phyloP scores from a whole-genome alignment of 2,888 invertebrate genomes.

The Nineta flava region DNA sequence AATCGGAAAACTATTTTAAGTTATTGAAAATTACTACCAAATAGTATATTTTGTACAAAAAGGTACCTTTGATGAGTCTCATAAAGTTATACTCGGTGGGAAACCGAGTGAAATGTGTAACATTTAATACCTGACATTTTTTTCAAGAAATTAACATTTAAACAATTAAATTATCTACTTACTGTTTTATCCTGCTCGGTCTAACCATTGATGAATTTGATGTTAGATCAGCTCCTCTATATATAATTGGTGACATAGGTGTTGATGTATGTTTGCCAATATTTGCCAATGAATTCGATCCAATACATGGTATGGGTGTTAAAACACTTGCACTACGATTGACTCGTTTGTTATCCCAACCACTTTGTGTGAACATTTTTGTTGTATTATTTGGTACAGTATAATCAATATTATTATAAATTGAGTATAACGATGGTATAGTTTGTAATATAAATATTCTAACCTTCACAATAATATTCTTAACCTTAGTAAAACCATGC shows the following conservation, averaged over 20 bases:
- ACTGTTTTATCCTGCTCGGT: not conserved
- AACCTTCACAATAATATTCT: slow-evolving; percentile 1
- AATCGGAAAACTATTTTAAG: too few species aligned
- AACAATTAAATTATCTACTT: too few species aligned
- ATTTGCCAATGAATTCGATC: not conserved
- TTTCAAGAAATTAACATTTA: too few species aligned
- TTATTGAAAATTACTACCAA: too few species aligned
- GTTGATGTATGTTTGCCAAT: slow-evolving; percentile 5
- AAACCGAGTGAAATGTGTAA: not conserved
- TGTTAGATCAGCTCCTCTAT: not conserved
- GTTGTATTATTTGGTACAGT: not conserved
- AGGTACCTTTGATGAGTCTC: too few species aligned
- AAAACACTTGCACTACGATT: not conserved
- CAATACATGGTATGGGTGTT: not conserved
- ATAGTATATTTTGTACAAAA: too few species aligned
- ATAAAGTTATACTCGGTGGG: too few species aligned
- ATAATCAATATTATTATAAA: not conserved
- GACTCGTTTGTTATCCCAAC: not conserved
- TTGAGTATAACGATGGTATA: not conserved
- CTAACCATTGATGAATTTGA: not conserved
- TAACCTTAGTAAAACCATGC: slow-evolving; percentile 6
- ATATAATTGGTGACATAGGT: not conserved
- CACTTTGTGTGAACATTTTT: slow-evolving; percentile 1
- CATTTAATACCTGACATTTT: not conserved
- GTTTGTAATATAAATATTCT: not conserved